Evolutionary conservation across 1,140 invertebrate genomes (phyloP).

Genomic region (Lanistes nyassanus): DNA sequence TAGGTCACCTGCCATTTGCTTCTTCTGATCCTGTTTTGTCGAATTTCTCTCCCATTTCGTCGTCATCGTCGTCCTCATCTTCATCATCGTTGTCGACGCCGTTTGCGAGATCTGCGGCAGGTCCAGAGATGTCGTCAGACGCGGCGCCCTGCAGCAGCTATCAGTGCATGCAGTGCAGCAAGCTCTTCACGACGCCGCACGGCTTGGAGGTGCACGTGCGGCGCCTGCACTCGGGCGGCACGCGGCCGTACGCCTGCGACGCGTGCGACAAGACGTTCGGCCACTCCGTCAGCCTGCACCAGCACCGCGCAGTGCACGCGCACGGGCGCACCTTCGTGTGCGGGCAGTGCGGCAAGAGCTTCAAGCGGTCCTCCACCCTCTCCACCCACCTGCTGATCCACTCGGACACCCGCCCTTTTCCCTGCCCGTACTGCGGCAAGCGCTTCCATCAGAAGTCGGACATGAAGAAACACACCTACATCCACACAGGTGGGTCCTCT

Average conservation of each 20-base stretch:
- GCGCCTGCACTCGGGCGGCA: constrained; percentile 94
- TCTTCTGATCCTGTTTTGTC: not conserved
- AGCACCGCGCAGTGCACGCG: constrained; percentile 88
- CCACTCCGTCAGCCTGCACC: constrained; percentile 93
- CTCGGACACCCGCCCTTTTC: constrained; percentile 83
- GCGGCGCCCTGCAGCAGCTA: constrained; percentile 73
- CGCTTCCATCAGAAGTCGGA: constrained; percentile 99
- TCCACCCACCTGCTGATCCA: constrained; percentile 98
- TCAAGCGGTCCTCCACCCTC: constrained; percentile 97
- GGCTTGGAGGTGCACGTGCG: constrained; percentile 89
- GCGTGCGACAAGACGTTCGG: constrained; percentile 97
- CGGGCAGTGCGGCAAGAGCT: constrained; percentile 97
- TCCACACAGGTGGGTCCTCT: constrained; percentile 95
- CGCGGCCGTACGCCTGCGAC: constrained; percentile 94
- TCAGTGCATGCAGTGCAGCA: constrained; percentile 96
- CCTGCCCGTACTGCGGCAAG: constrained; percentile 82
- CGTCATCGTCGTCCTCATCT: not conserved
- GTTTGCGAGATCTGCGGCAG: not conserved
- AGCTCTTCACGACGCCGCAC: constrained; percentile 96
- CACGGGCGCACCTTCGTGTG: constrained; percentile 96
- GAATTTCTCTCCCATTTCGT: not conserved
- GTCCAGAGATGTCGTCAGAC: not conserved
- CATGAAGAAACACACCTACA: constrained; percentile 99
- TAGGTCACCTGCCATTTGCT: not conserved
- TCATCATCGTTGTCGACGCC: not conserved